Evolutionary conservation across 2,797 vertebrate genomes (phyloP).

Genomic region (Gymnothorax reevesii): DNA sequence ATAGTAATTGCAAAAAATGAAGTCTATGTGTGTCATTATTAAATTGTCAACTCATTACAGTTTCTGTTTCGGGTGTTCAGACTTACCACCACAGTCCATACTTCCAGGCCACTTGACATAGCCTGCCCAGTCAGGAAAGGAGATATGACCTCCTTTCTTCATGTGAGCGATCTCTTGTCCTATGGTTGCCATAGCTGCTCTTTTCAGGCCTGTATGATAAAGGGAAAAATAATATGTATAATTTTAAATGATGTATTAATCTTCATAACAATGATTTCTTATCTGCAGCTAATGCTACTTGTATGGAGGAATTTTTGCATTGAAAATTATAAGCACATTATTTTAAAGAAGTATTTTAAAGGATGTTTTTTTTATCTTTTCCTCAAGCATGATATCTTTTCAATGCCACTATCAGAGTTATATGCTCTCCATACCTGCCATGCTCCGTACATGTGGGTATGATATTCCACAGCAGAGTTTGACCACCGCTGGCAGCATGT

Average conservation of each 20-base stretch:
- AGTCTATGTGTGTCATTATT: not conserved
- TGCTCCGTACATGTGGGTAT: conserved; percentile 73
- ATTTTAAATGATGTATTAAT: not conserved
- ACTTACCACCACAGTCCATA: conserved; percentile 46
- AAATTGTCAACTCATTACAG: not conserved
- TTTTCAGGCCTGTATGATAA: conserved; percentile 67
- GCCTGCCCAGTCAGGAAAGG: conserved; percentile 34
- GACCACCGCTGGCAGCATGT: conserved; percentile 74
- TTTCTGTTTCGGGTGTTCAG: not conserved
- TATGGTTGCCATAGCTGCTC: conserved; percentile 62
- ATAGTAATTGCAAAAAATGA: not conserved
- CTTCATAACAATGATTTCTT: not conserved
- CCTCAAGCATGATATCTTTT: too few relatives aligned
- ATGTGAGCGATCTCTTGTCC: conserved; percentile 64
- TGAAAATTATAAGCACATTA: not conserved
- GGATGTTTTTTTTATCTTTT: not conserved
- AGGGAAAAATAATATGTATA: not conserved
- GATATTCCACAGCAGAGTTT: conserved; percentile 84
- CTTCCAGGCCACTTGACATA: conserved; percentile 33
- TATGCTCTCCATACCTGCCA: conserved; percentile 65
- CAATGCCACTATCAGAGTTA: not conserved
- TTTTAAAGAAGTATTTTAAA: not conserved
- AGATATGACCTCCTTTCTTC: conserved; percentile 43
- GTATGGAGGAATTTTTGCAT: not conserved
- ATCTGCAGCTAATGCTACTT: not conserved